phyloP scores from a whole-genome alignment of 2,797 vertebrate species.

The Acipenser transmontanus region DNA sequence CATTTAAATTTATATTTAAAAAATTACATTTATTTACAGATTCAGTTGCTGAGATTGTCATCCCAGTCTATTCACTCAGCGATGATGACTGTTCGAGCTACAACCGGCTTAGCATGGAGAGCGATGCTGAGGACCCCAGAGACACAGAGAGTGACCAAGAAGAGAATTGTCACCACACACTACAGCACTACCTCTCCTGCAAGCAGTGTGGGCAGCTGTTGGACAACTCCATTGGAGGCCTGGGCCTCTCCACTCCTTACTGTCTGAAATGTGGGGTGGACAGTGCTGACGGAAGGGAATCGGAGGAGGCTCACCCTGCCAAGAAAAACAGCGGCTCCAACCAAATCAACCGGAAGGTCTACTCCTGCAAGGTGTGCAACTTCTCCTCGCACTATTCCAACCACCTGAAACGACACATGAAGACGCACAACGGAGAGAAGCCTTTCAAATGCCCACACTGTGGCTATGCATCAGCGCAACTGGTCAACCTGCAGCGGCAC shows the following conservation, averaged over 20 bases:
- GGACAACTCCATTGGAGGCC: slow-evolving; percentile 58
- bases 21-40: slow-evolving; percentile 47
- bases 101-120: slow-evolving; percentile 79
- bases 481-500: slow-evolving; percentile 91
- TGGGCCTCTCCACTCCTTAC: slow-evolving; percentile 56
- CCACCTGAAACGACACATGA: slow-evolving; percentile 95
- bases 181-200: slow-evolving; percentile 60
- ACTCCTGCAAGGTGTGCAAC: slow-evolving; percentile 82
- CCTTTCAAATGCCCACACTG: slow-evolving; percentile 84
- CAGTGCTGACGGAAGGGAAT: slow-evolving; percentile 20
- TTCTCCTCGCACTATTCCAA: slow-evolving; percentile 94
- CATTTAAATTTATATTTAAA: no score
- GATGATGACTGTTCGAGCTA: slow-evolving; percentile 79
- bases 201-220: slow-evolving; percentile 71
- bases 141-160: slow-evolving; percentile 53
- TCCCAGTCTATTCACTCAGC: slow-evolving; percentile 75
- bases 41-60: slow-evolving; percentile 73
- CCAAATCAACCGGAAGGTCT: slow-evolving; percentile 48
- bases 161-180: slow-evolving; percentile 41
- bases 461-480: slow-evolving; percentile 86
- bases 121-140: slow-evolving; percentile 68
- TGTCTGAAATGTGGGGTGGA: slow-evolving; percentile 54
- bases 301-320: slow-evolving; percentile 8
- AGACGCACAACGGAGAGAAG: slow-evolving; percentile 92
- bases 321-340: slow-evolving; percentile 21